phyloP scores from a whole-genome alignment of 2,113 vertebrate species.

The Phycodurus eques region DNA sequence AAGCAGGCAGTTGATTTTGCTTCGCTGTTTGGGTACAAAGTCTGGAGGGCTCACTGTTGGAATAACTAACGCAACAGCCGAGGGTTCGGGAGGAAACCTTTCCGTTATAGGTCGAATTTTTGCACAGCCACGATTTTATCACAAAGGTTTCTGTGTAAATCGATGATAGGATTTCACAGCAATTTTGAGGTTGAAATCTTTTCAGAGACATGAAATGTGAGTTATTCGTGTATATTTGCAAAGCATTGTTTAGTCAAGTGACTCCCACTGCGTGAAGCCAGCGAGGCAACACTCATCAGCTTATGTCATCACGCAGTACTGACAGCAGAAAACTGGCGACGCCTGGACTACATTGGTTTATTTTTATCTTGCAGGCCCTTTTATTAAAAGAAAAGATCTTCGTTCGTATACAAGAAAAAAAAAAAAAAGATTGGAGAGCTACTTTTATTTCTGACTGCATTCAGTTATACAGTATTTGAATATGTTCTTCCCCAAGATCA shows the following conservation, averaged over 20 bases:
- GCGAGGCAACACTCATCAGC: slow-evolving; percentile 30
- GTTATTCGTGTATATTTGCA: slow-evolving; percentile 6
- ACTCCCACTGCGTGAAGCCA: slow-evolving; percentile 27
- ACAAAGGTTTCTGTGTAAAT: background rate
- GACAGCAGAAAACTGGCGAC: slow-evolving; percentile 10
- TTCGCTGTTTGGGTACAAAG: background rate
- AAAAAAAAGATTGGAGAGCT: background rate
- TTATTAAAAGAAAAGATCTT: background rate
- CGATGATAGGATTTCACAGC: background rate
- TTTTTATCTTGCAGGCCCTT: slow-evolving; percentile 6
- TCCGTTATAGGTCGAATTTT: slow-evolving; percentile 4
- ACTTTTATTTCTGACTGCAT: slow-evolving; percentile 11
- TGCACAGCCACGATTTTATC: slow-evolving; percentile 7
- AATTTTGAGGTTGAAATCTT: slow-evolving; percentile 10
- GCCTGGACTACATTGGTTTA: slow-evolving; percentile 1
- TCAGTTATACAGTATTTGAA: slow-evolving; percentile 3
- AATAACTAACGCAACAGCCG: slow-evolving; percentile 20
- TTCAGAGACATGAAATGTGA: background rate
- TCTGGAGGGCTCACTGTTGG: slow-evolving; percentile 2
- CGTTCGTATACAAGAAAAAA: slow-evolving; percentile 1
- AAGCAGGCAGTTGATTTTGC: background rate
- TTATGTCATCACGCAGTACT: slow-evolving; percentile 41
- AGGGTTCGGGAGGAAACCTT: slow-evolving; percentile 13
- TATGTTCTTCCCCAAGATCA: slow-evolving; percentile 10
- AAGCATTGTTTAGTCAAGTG: slow-evolving; percentile 27